Evolutionary conservation across 2,888 invertebrate species (phyloP).

Genomic region (Ametastegia equiseti): DNA sequence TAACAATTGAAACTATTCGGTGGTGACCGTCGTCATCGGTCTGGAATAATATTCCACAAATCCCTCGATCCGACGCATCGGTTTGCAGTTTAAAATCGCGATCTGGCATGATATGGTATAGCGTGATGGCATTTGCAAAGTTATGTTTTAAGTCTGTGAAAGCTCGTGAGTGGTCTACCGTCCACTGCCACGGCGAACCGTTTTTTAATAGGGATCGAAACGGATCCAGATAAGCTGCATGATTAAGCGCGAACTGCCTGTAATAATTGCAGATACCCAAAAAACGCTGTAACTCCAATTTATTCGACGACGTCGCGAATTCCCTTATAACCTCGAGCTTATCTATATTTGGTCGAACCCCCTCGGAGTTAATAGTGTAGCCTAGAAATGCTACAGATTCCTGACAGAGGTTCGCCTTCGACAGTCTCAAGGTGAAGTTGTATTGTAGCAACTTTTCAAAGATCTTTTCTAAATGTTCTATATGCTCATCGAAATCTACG

Average conservation of each 20-base stretch:
- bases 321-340: slow-evolving; percentile 56
- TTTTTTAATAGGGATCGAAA: slow-evolving; percentile 44
- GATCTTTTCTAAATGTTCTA: too few relatives aligned
- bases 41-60: slow-evolving; percentile 60
- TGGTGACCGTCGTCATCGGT: slow-evolving; percentile 40
- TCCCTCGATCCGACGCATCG: slow-evolving; percentile 46
- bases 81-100: slow-evolving; percentile 51
- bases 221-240: slow-evolving; percentile 28
- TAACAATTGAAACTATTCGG: background rate
- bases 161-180: slow-evolving; percentile 8
- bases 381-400: slow-evolving; percentile 49
- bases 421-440: too few relatives aligned
- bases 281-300: slow-evolving; percentile 58
- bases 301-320: slow-evolving; percentile 56
- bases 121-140: slow-evolving; percentile 26
- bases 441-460: too few relatives aligned
- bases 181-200: slow-evolving; percentile 47
- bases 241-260: slow-evolving; percentile 33
- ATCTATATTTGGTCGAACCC: slow-evolving; percentile 48
- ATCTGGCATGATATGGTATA: slow-evolving; percentile 41
- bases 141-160: slow-evolving; percentile 46
- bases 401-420: too few relatives aligned
- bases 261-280: slow-evolving; percentile 50
- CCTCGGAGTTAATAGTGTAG: background rate
- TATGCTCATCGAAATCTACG: too few relatives aligned